Evolutionary conservation across 2,797 vertebrate species (phyloP).

Genomic region (Pampus argenteus): DNA sequence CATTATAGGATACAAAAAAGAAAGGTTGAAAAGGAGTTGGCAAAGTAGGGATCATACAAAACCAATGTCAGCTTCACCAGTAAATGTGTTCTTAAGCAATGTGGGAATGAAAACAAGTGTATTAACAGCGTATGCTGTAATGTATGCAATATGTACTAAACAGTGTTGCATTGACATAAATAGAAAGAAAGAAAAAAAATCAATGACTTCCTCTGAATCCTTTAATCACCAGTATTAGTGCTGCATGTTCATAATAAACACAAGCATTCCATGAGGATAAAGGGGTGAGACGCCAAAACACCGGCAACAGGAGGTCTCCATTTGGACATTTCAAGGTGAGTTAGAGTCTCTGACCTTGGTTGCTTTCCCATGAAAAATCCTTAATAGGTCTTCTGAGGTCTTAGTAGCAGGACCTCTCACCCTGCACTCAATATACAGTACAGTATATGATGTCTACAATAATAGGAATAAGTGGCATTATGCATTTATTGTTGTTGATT

Average conservation of each 20-base stretch:
- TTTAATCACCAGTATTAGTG: conserved; percentile 36
- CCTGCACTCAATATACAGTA: too few relatives aligned
- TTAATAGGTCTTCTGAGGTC: conserved; percentile 15
- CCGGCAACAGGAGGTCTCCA: conserved; percentile 68
- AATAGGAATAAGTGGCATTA: too few relatives aligned
- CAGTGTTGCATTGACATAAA: conserved; percentile 22
- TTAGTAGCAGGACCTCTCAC: background rate
- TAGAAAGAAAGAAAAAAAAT: conserved; percentile 25
- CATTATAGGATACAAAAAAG: conserved; percentile 34
- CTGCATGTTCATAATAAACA: conserved; percentile 59
- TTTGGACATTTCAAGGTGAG: conserved; percentile 77
- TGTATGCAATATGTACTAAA: background rate
- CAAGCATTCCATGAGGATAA: conserved; percentile 66
- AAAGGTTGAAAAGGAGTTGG: background rate
- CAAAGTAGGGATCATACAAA: background rate
- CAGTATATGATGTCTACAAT: too few relatives aligned
- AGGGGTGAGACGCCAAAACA: conserved; percentile 43
- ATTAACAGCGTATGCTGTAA: background rate
- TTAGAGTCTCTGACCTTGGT: conserved; percentile 62
- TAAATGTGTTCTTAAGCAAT: conserved; percentile 5
- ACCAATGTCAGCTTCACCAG: background rate
- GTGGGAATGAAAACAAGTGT: conserved; percentile 13
- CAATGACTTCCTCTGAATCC: conserved; percentile 17
- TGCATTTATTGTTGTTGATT: too few relatives aligned
- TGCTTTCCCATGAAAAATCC: conserved; percentile 68